A percentile compares a stretch with the other conserved stretches of the same genome.
These are phyloP conservation scores for Drosophila aff. DNA, from an alignment of 1,140 invertebrate genomes.

Conservation along the genomic window DNA sequence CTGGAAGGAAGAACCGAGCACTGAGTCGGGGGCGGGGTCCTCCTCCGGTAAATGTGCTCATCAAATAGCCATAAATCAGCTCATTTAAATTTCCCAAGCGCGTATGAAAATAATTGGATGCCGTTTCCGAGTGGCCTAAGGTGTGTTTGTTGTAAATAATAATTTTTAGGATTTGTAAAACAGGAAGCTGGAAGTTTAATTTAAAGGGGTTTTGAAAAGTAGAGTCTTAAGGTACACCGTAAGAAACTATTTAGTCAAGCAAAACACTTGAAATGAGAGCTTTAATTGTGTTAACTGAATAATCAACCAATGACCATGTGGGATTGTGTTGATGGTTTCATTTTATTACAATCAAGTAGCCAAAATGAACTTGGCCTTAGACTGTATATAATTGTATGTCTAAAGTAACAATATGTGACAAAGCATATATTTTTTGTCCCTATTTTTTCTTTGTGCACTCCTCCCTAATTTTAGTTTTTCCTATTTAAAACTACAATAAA, in stretches of 20 bases:
- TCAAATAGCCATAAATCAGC: slow-evolving; percentile 80
- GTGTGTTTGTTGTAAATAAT: slow-evolving; percentile 58
- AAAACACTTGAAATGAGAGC: neutral
- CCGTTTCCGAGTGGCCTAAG: slow-evolving; percentile 39
- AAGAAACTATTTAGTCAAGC: neutral
- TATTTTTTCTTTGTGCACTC: neutral
- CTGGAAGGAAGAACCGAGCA: slow-evolving; percentile 1
- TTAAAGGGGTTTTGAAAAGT: neutral
- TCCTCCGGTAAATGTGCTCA: slow-evolving; percentile 65
- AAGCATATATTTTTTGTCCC: no score
- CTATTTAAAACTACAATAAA: slow-evolving; percentile 3
- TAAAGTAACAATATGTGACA: neutral
- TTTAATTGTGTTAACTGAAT: neutral
- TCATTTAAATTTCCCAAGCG: slow-evolving; percentile 63
- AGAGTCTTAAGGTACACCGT: neutral
- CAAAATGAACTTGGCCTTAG: no score
- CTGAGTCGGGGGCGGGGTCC: slow-evolving; percentile 3
- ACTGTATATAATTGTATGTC: neutral
- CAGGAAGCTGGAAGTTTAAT: slow-evolving; percentile 18
- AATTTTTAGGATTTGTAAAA: slow-evolving; percentile 30
- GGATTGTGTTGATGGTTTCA: neutral
- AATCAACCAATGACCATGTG: neutral
- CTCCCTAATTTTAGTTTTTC: neutral
- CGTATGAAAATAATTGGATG: slow-evolving; percentile 22
- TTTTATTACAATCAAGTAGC: no score